Conservation (phyloP, 2,113 vertebrate species). For the Pygathrix nemaeus region DNA sequence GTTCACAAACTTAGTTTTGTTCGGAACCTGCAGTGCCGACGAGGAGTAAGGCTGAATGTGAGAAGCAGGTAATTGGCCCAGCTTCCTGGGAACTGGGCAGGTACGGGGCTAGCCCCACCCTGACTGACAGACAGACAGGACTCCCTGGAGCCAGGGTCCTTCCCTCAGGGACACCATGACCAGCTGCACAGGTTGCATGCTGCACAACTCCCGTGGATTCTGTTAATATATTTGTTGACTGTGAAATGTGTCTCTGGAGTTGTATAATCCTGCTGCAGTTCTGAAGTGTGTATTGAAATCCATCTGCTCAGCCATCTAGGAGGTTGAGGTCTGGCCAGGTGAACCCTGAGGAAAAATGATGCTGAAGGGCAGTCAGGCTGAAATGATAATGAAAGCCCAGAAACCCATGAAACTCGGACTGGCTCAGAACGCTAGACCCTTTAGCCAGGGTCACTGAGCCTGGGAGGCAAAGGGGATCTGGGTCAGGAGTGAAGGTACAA, state of each 20-base stretch:
- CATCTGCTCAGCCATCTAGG: not conserved
- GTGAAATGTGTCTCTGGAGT: not conserved
- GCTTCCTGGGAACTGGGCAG: not conserved
- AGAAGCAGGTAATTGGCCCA: conserved; percentile 72
- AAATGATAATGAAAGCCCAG: not conserved
- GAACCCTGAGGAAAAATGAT: not conserved
- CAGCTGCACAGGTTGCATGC: not conserved
- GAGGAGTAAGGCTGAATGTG: conserved; percentile 50
- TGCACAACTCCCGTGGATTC: not conserved
- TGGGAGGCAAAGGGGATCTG: not conserved
- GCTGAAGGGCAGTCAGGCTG: not conserved
- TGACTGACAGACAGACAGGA: not conserved
- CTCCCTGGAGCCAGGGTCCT: not conserved
- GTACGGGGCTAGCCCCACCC: not conserved
- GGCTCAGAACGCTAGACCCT: not conserved
- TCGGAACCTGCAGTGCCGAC: conserved; percentile 35
- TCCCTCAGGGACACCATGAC: not conserved
- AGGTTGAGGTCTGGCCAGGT: not conserved
- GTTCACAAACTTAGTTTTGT: conserved; percentile 62
- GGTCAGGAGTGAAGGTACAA: not conserved
- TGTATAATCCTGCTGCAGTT: not conserved
- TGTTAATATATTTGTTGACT: not conserved
- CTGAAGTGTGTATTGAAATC: not conserved
- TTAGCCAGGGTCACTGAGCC: not conserved
- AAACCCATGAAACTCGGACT: not conserved